Evolutionary conservation across 2,797 vertebrate genomes (phyloP).

Genomic region (Dermochelys coriacea): DNA sequence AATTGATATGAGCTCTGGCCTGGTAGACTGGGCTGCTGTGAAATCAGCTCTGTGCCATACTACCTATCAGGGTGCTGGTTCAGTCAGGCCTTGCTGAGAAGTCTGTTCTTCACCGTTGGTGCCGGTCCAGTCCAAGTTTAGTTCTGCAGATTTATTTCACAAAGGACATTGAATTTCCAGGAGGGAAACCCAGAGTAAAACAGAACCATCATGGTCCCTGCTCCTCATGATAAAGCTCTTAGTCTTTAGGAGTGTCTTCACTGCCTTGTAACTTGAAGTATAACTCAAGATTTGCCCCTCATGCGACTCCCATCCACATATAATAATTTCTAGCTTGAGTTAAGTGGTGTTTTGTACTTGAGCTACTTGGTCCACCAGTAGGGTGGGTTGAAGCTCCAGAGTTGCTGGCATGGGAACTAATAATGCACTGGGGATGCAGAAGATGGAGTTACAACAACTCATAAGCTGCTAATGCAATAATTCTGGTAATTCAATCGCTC

Average conservation of each 20-base stretch:
- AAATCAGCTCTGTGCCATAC: not conserved
- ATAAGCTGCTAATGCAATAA: not conserved
- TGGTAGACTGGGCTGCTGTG: not conserved
- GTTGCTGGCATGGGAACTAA: not conserved
- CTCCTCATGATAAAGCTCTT: not conserved
- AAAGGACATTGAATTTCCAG: not conserved
- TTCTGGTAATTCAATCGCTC: not conserved
- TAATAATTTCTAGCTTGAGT: not conserved
- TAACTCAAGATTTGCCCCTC: too few species aligned
- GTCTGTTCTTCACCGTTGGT: not conserved
- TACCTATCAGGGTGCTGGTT: not conserved
- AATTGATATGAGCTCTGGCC: not conserved
- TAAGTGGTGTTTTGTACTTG: not conserved
- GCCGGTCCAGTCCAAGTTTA: not conserved
- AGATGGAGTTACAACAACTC: not conserved
- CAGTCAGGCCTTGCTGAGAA: not conserved
- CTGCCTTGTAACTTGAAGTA: too few species aligned
- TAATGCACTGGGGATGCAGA: not conserved
- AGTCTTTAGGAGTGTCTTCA: not conserved
- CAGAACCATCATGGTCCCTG: not conserved
- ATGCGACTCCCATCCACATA: not conserved
- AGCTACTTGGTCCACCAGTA: not conserved
- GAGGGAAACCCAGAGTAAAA: not conserved
- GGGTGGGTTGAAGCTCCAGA: not conserved
- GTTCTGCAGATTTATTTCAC: fast-evolving